Conservation (phyloP, 2,888 invertebrate genomes). For the Leucophora obtusa region DNA sequence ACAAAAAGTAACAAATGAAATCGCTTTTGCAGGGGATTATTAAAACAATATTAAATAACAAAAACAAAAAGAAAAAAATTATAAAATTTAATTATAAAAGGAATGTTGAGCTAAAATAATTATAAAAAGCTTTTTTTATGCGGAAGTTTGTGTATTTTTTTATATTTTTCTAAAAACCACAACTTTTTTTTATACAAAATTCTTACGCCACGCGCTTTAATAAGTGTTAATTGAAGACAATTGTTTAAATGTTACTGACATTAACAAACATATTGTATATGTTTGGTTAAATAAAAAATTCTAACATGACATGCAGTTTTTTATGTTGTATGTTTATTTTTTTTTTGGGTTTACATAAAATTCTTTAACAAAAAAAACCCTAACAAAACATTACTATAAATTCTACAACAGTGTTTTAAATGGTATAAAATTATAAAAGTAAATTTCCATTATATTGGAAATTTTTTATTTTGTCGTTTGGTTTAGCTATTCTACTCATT, state of each 20-base stretch:
- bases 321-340: background rate
- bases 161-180: background rate
- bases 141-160: constrained; percentile 31
- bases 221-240: constrained; percentile 42
- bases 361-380: constrained; percentile 16
- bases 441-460: too few relatives aligned
- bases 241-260: constrained; percentile 38
- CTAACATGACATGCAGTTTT: constrained; percentile 45
- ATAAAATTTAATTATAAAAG: background rate
- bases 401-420: constrained; percentile 20
- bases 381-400: background rate
- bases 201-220: constrained; percentile 27
- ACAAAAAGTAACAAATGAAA: background rate
- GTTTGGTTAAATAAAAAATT: constrained; percentile 3
- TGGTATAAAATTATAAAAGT: background rate
- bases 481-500: too few relatives aligned
- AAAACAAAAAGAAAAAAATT: background rate
- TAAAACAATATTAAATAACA: background rate
- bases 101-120: background rate
- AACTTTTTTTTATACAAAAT: background rate
- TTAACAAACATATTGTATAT: background rate
- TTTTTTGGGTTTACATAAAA: constrained; percentile 11
- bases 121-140: constrained; percentile 15
- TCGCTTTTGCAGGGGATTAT: background rate
- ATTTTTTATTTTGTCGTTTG: background rate